Evolutionary conservation across 2,113 vertebrate species (phyloP).

Genomic region (Ranitomeya variabilis): DNA sequence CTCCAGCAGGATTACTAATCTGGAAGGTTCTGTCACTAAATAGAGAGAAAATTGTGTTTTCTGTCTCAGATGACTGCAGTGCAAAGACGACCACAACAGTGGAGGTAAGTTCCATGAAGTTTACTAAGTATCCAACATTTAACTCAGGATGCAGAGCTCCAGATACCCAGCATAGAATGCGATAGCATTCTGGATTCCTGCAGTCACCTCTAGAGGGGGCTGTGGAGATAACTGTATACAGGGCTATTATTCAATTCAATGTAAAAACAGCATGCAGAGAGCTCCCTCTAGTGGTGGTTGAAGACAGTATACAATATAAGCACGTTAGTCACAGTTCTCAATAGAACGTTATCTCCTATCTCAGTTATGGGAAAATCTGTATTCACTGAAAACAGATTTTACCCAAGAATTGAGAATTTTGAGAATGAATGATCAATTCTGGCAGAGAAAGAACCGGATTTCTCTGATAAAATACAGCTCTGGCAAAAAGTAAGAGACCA

Average conservation of each 20-base stretch:
- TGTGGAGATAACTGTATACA: neutral
- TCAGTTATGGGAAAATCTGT: too few relatives aligned
- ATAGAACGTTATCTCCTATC: too few relatives aligned
- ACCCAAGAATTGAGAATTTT: too few relatives aligned
- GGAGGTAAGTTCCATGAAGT: conserved; percentile 69
- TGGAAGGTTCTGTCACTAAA: conserved; percentile 75
- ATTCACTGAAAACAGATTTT: too few relatives aligned
- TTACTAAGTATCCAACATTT: too few relatives aligned
- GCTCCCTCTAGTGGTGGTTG: too few relatives aligned
- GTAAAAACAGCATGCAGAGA: neutral
- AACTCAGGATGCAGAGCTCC: neutral
- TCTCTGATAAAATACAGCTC: too few relatives aligned
- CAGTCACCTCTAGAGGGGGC: neutral
- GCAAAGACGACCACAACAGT: conserved; percentile 72
- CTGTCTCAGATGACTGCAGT: conserved; percentile 78
- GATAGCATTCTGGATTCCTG: neutral
- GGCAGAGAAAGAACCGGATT: too few relatives aligned
- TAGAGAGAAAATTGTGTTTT: conserved; percentile 72
- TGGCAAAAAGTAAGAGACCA: too few relatives aligned
- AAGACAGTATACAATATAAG: too few relatives aligned
- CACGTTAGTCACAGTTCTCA: too few relatives aligned
- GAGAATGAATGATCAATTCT: too few relatives aligned
- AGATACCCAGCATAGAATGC: neutral
- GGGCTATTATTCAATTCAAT: neutral
- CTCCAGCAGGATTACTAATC: conserved; percentile 79